Percentiles rank a stretch among this genome's conserved stretches.
Evolutionary conservation across 2,888 invertebrate species (phyloP).

Genomic region (Zygogramma bicolorata): DNA sequence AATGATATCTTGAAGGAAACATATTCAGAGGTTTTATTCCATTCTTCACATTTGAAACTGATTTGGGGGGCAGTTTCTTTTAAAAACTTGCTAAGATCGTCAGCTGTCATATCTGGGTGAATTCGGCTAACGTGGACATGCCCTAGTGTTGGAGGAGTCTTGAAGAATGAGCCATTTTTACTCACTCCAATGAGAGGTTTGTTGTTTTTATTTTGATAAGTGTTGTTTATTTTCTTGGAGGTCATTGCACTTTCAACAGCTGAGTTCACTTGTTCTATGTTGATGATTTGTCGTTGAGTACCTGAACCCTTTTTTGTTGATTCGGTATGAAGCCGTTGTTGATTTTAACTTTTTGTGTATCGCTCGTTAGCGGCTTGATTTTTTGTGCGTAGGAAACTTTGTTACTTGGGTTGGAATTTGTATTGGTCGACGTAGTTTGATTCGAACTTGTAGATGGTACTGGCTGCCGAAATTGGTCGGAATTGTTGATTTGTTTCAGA

Average conservation of each 20-base stretch:
- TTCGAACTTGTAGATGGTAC: background rate
- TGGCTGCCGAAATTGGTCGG: background rate
- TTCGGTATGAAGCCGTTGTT: background rate
- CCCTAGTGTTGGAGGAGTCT: background rate
- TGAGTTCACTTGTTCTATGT: background rate
- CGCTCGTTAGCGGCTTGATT: background rate
- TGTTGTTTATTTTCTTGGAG: background rate
- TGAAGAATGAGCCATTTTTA: background rate
- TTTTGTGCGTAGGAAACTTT: background rate
- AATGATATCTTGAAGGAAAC: background rate
- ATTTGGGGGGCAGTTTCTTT: background rate
- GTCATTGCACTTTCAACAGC: background rate
- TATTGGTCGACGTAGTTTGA: background rate
- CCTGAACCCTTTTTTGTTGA: background rate
- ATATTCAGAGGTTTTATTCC: background rate
- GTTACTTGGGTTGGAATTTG: background rate
- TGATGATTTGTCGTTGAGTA: background rate
- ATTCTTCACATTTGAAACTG: background rate
- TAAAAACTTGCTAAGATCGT: background rate
- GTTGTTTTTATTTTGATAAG: background rate
- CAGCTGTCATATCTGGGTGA: background rate
- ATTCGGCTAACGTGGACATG: background rate
- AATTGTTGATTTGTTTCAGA: slow-evolving; percentile 5
- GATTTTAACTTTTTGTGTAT: background rate
- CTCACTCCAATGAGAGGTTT: background rate